These are phyloP conservation scores for Drosophila ohnishii DNA, from an alignment of 1,140 invertebrate species.

Conservation along the genomic window DNA sequence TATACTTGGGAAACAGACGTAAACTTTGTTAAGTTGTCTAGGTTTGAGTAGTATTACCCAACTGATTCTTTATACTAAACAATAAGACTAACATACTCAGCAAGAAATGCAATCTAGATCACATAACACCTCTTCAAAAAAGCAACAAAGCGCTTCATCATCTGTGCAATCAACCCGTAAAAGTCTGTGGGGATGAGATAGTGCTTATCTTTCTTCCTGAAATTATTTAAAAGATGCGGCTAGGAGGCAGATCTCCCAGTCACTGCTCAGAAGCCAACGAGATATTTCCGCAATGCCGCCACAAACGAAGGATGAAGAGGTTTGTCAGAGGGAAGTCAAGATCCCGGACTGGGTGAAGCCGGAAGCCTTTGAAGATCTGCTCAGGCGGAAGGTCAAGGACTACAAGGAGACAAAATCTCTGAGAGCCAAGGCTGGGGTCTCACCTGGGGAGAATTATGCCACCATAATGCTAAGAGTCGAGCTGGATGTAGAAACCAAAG, in stretches of 20 bases:
- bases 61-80: neutral
- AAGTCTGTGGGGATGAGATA: slow-evolving; percentile 5
- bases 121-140: neutral
- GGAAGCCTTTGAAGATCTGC: slow-evolving; percentile 79
- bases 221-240: slow-evolving; percentile 17
- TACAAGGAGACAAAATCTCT: slow-evolving; percentile 64
- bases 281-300: slow-evolving; percentile 36
- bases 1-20: neutral
- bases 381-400: slow-evolving; percentile 69
- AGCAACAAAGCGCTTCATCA: neutral
- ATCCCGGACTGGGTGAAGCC: slow-evolving; percentile 82
- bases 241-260: neutral
- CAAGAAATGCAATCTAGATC: neutral
- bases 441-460: slow-evolving; percentile 72
- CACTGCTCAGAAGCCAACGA: neutral
- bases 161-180: neutral
- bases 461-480: slow-evolving; percentile 67
- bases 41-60: neutral
- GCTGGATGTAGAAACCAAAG: slow-evolving; percentile 55
- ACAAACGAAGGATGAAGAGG: slow-evolving; percentile 22
- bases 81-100: neutral
- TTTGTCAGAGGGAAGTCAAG: neutral
- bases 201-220: neutral
- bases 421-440: slow-evolving; percentile 43
- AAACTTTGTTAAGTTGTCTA: neutral